These are phyloP conservation scores for Odocoileus virginianus DNA, from an alignment of 2,113 vertebrate genomes.

Conservation along the genomic window DNA sequence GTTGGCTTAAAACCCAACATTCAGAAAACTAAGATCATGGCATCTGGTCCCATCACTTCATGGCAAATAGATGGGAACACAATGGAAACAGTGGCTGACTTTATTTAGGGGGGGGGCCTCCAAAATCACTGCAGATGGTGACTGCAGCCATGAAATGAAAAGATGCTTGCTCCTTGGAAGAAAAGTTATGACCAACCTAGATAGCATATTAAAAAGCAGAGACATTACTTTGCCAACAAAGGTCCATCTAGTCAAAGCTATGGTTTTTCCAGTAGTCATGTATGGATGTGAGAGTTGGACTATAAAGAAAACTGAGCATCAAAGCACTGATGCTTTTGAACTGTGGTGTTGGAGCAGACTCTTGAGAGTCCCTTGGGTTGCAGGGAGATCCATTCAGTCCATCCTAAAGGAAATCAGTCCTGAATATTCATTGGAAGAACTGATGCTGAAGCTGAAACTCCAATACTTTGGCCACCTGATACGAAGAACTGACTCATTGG, in stretches of 20 bases:
- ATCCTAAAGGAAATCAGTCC: background rate
- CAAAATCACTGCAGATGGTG: background rate
- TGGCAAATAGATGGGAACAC: background rate
- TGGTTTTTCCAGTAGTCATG: background rate
- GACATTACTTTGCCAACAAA: background rate
- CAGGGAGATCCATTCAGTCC: background rate
- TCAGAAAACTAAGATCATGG: background rate
- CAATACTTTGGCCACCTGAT: background rate
- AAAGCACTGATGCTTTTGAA: background rate
- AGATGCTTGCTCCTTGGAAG: background rate
- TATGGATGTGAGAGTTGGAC: background rate
- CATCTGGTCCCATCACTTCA: background rate
- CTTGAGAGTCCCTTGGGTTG: background rate
- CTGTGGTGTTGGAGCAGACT: background rate
- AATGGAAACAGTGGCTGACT: background rate
- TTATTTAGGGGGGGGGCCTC: background rate
- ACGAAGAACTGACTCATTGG: background rate
- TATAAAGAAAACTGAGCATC: background rate
- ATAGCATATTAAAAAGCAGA: background rate
- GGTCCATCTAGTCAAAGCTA: background rate
- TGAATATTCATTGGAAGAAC: background rate
- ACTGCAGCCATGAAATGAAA: background rate
- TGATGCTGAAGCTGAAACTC: background rate
- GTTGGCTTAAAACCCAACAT: background rate
- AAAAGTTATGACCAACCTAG: background rate